phyloP scores from a whole-genome alignment of 1,140 invertebrate genomes.

The Drosophila busckii region DNA sequence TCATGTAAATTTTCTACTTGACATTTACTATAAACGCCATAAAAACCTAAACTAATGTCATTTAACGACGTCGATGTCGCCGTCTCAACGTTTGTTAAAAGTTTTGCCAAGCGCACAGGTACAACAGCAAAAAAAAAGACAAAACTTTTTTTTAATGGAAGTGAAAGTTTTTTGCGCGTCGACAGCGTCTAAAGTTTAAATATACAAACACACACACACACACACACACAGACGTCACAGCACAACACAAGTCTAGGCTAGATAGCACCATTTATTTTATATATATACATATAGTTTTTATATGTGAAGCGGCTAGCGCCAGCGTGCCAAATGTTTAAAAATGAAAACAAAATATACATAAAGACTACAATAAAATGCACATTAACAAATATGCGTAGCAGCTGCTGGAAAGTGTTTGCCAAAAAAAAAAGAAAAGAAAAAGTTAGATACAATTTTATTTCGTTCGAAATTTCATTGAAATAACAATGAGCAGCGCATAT shows the following conservation, averaged over 20 bases:
- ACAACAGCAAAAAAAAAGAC: conserved; percentile 11
- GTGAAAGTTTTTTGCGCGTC: conserved; percentile 66
- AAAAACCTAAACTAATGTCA: conserved; percentile 73
- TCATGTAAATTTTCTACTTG: conserved; percentile 65
- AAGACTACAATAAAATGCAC: conserved; percentile 50
- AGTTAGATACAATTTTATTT: conserved; percentile 17
- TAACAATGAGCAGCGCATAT: conserved; percentile 35
- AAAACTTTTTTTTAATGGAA: conserved; percentile 70
- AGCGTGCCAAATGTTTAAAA: conserved; percentile 49
- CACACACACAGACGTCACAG: conserved; percentile 27
- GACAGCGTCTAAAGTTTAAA: conserved; percentile 50
- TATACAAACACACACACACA: conserved; percentile 44
- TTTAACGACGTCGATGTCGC: conserved; percentile 47
- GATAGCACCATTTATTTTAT: conserved; percentile 16
- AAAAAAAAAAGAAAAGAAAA: conserved; percentile 47
- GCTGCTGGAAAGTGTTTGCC: conserved; percentile 49
- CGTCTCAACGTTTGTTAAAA: conserved; percentile 12
- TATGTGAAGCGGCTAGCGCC: conserved; percentile 53
- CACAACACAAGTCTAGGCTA: no score
- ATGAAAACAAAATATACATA: conserved; percentile 25
- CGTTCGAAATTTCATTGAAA: conserved; percentile 48
- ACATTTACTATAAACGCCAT: conserved; percentile 57
- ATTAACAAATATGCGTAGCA: conserved; percentile 61
- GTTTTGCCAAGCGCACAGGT: conserved; percentile 31
- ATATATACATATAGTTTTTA: conserved; percentile 20